Evolutionary conservation across 2,797 vertebrate species (phyloP).

Genomic region (Octomys mimax): DNA sequence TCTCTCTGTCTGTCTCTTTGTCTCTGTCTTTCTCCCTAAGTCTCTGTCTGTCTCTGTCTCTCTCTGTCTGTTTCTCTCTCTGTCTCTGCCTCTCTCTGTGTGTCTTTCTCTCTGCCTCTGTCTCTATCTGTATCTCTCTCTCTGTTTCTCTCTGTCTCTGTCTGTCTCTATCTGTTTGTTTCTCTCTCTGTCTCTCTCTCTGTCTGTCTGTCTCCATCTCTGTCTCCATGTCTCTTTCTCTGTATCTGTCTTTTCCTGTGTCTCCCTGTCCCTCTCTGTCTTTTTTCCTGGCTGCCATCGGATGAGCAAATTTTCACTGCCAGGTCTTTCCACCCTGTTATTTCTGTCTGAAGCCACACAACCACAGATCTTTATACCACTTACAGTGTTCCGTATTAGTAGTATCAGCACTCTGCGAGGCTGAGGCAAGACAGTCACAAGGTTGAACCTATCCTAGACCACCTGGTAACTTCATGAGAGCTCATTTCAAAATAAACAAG

Average conservation of each 20-base stretch:
- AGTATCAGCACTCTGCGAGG: background rate
- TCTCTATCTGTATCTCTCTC: too few species aligned
- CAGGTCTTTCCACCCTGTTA: background rate
- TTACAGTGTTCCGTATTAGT: background rate
- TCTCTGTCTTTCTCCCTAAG: background rate
- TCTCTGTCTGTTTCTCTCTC: too few species aligned
- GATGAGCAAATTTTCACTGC: background rate
- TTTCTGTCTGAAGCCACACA: background rate
- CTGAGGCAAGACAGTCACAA: background rate
- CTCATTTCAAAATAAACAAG: background rate
- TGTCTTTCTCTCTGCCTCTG: background rate
- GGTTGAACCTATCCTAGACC: background rate
- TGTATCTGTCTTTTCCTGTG: too few species aligned
- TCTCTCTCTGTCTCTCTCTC: too few species aligned
- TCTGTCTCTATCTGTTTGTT: too few species aligned
- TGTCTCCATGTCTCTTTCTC: too few species aligned
- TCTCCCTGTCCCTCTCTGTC: too few species aligned
- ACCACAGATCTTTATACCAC: background rate
- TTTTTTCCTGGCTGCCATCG: background rate
- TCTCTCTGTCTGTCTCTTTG: too few species aligned
- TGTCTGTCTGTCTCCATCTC: too few species aligned
- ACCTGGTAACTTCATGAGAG: background rate
- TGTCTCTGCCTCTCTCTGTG: too few species aligned
- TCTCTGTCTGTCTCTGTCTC: background rate
- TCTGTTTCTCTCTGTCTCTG: too few species aligned